Evolutionary conservation across 53 echinoderm and acorn worm genomes (phyloP).

Genomic region (Apostichopus leukothele): DNA sequence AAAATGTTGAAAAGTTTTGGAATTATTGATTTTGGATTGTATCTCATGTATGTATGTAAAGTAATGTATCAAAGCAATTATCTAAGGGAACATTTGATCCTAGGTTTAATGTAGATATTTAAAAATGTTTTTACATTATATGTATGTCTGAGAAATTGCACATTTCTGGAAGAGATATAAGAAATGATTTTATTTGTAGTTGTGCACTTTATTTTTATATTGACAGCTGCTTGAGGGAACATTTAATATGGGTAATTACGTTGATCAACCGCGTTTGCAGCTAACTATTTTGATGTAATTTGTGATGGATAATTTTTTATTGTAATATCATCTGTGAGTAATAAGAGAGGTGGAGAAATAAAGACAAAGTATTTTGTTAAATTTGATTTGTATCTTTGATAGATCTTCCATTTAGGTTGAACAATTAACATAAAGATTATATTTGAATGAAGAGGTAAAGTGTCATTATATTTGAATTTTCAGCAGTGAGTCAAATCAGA

Average conservation of each 20-base stretch:
- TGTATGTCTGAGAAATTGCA: not conserved
- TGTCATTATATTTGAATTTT: no score
- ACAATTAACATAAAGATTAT: not conserved
- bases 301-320: not conserved
- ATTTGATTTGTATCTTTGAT: not conserved
- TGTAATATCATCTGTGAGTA: not conserved
- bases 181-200: constrained; percentile 11
- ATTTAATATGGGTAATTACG: not conserved
- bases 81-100: not conserved
- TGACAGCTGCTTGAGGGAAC: not conserved
- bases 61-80: not conserved
- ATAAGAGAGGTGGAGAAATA: not conserved
- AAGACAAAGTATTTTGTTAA: not conserved
- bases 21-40: no score
- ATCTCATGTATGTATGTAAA: not conserved
- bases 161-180: constrained; percentile 3
- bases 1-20: no score
- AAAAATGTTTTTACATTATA: not conserved
- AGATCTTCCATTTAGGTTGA: not conserved
- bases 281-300: not conserved
- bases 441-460: not conserved
- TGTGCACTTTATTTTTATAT: constrained; percentile 29
- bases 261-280: not conserved
- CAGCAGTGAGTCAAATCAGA: no score
- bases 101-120: not conserved